A percentile compares a stretch with the other conserved stretches of the same genome.
These are phyloP conservation scores for Bembecia ichneumoniformis DNA, from an alignment of 2,888 invertebrate genomes.

Conservation along the genomic window DNA sequence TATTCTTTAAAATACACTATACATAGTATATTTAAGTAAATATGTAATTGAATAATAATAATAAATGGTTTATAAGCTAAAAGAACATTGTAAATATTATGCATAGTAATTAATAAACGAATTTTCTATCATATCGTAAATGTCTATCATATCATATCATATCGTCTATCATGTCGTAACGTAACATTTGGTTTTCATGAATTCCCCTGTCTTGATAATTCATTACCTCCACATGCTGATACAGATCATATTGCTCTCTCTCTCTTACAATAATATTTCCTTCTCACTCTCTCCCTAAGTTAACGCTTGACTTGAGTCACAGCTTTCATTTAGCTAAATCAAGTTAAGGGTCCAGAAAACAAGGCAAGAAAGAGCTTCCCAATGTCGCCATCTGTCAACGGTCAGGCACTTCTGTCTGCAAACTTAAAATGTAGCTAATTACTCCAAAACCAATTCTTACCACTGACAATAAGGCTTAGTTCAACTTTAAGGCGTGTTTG, in stretches of 20 bases:
- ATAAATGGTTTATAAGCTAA: too few relatives aligned
- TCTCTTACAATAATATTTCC: not conserved
- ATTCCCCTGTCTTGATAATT: not conserved
- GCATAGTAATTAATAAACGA: too few relatives aligned
- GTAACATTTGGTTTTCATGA: not conserved
- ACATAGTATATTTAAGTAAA: too few relatives aligned
- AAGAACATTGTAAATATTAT: too few relatives aligned
- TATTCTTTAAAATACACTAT: too few relatives aligned
- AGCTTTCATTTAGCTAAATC: constrained; percentile 50
- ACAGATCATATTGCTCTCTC: not conserved
- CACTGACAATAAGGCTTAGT: constrained; percentile 12
- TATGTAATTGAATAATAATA: too few relatives aligned
- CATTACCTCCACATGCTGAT: not conserved
- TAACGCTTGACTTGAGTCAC: constrained; percentile 23
- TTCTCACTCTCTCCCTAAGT: not conserved
- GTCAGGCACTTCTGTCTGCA: constrained; percentile 31
- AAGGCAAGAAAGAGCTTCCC: constrained; percentile 47
- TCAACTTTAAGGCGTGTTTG: not conserved
- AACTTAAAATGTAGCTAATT: constrained; percentile 12
- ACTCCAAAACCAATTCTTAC: constrained; percentile 19
- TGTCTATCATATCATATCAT: too few relatives aligned
- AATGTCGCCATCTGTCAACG: constrained; percentile 54
- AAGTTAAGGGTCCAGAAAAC: constrained; percentile 53
- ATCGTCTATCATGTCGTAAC: too few relatives aligned
- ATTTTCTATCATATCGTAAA: too few relatives aligned